Percentiles rank a stretch among this genome's conserved stretches.
These are phyloP conservation scores for Tyria jacobaeae DNA, from an alignment of 2,888 invertebrate species.

Conservation along the genomic window DNA sequence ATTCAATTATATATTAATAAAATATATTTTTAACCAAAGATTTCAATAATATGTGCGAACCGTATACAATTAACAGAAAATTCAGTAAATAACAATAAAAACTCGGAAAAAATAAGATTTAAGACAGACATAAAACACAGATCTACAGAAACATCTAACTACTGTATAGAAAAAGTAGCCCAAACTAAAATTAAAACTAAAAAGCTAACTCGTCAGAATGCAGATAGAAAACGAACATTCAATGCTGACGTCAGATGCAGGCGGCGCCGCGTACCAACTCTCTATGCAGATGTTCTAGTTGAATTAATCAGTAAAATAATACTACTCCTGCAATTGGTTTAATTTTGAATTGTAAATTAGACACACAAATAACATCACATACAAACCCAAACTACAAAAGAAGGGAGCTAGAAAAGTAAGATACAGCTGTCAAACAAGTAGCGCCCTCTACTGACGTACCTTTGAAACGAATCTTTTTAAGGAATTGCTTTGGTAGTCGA, in stretches of 20 bases:
- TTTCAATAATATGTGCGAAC: background rate
- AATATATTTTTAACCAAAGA: too few relatives aligned
- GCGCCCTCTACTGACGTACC: conserved; percentile 79
- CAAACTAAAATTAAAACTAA: background rate
- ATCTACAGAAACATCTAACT: conserved; percentile 15
- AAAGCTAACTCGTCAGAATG: conserved; percentile 32
- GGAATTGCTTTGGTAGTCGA: conserved; percentile 72
- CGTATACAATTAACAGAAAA: background rate
- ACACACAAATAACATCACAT: background rate
- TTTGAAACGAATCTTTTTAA: conserved; percentile 82
- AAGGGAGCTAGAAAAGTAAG: conserved; percentile 23
- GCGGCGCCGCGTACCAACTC: conserved; percentile 13
- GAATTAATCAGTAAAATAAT: conserved; percentile 18
- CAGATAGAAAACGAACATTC: conserved; percentile 35
- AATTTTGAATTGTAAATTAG: background rate
- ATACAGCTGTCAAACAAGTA: conserved; percentile 43
- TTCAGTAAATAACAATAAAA: background rate
- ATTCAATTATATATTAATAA: too few relatives aligned
- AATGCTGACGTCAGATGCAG: conserved; percentile 5
- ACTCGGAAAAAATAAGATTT: background rate
- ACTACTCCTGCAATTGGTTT: too few relatives aligned
- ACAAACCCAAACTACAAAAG: conserved; percentile 24
- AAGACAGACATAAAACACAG: background rate
- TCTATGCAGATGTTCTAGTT: conserved; percentile 19
- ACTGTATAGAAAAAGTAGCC: conserved; percentile 8